phyloP scores from a whole-genome alignment of 2,113 vertebrate species.

The Callithrix jacchus region DNA sequence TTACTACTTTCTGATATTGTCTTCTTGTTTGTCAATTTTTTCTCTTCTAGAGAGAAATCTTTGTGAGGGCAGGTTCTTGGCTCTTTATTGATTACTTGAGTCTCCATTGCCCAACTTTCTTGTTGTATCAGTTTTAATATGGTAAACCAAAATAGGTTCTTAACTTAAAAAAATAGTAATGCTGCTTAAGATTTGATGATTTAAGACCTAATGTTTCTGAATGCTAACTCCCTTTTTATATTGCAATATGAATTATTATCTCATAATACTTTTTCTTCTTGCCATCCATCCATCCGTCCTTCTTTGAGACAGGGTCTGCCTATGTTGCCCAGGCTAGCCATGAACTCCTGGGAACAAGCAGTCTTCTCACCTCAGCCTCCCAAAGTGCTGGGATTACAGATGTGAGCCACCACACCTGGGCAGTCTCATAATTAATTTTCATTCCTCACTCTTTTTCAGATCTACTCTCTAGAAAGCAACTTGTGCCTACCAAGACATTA shows the following conservation, averaged over 20 bases:
- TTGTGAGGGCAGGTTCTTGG: not conserved
- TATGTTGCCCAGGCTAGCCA: too few species aligned
- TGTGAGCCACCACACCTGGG: too few species aligned
- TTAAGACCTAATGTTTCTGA: constrained; percentile 25
- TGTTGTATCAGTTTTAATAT: not conserved
- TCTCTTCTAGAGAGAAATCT: constrained; percentile 31
- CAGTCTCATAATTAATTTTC: not conserved
- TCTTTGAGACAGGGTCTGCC: too few species aligned
- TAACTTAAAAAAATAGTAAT: not conserved
- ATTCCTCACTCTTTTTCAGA: not conserved
- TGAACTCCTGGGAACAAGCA: too few species aligned
- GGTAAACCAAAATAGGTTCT: constrained; percentile 8
- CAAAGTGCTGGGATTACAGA: too few species aligned
- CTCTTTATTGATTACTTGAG: not conserved
- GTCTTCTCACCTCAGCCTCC: too few species aligned
- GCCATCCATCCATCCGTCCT: too few species aligned
- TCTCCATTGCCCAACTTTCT: not conserved
- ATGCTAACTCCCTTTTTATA: constrained; percentile 10
- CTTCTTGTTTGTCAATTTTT: not conserved
- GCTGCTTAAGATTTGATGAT: not conserved
- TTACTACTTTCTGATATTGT: not conserved
- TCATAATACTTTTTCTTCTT: not conserved
- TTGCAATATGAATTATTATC: not conserved
- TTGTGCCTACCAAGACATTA: not conserved
- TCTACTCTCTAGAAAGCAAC: not conserved